A percentile compares a stretch with the other conserved stretches of the same genome.
Evolutionary conservation across 92 coral and sea anemone species (phyloP).

Genomic region (Epizoanthus illoricatus): DNA sequence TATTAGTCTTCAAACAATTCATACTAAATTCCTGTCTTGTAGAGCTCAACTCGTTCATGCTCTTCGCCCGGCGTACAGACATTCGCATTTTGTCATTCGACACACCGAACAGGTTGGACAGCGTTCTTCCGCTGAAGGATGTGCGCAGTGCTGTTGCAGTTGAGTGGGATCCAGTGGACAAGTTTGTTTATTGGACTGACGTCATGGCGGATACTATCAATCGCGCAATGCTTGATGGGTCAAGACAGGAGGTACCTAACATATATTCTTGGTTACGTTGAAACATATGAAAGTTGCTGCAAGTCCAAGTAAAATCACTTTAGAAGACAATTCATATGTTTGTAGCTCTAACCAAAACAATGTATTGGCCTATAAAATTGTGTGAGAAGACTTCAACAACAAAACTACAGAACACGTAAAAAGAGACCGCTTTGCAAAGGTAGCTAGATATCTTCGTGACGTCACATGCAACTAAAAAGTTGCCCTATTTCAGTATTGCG

Average conservation of each 20-base stretch:
- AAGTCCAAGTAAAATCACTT: too few relatives aligned
- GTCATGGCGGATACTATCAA: conserved; percentile 46
- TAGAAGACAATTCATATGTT: too few relatives aligned
- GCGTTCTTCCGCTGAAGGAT: conserved; percentile 45
- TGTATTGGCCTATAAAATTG: too few relatives aligned
- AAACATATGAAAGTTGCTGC: too few relatives aligned
- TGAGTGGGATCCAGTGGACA: conserved; percentile 54
- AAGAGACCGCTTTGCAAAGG: too few relatives aligned
- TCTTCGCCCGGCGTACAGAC: conserved; percentile 53
- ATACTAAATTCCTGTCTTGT: background rate
- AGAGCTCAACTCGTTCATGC: conserved; percentile 46
- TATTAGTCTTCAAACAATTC: background rate
- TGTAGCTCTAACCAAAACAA: too few relatives aligned
- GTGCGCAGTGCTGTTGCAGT: conserved; percentile 51
- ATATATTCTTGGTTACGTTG: too few relatives aligned
- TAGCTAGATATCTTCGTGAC: too few relatives aligned
- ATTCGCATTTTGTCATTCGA: conserved; percentile 50
- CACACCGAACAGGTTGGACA: conserved; percentile 44
- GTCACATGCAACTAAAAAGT: too few relatives aligned
- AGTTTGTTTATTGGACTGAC: conserved; percentile 60
- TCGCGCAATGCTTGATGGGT: conserved; percentile 57
- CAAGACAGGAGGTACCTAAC: conserved; percentile 36
- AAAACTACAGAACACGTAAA: too few relatives aligned
- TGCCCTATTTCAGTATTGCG: too few relatives aligned
- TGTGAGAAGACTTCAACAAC: too few relatives aligned